A percentile compares a stretch with the other conserved stretches of the same genome.
Conservation (phyloP, 2,113 vertebrate genomes). For the Hyla sarda region DNA sequence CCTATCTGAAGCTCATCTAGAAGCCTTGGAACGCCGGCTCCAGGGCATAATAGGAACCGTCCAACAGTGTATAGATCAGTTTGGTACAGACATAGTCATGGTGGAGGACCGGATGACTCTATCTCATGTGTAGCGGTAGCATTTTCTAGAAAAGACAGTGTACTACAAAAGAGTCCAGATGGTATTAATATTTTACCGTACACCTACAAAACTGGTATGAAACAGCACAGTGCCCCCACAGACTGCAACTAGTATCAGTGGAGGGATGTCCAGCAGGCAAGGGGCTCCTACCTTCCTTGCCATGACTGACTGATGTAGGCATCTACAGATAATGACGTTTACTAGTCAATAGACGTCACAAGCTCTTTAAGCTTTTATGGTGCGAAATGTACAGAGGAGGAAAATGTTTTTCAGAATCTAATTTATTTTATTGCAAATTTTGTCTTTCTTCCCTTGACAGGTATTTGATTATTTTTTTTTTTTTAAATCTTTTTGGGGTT, state of each 20-base stretch:
- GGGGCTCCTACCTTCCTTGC: neutral
- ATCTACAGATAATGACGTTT: constrained; percentile 1
- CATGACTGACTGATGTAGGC: neutral
- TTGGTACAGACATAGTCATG: constrained; percentile 87
- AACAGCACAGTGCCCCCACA: constrained; percentile 34
- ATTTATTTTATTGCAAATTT: constrained; percentile 41
- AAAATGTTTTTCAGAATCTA: constrained; percentile 6
- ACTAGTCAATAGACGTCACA: neutral
- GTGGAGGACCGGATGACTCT: constrained; percentile 98
- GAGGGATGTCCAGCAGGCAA: neutral
- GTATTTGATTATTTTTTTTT: neutral
- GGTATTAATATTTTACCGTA: constrained; percentile 38
- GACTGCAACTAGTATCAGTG: constrained; percentile 21
- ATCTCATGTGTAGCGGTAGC: constrained; percentile 81
- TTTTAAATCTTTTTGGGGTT: neutral
- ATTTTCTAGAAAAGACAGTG: neutral
- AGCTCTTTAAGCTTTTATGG: neutral
- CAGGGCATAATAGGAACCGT: constrained; percentile 84
- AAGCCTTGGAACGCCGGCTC: constrained; percentile 89
- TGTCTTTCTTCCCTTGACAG: neutral
- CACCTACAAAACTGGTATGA: constrained; percentile 20
- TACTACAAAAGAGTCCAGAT: neutral
- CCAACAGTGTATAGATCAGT: constrained; percentile 93
- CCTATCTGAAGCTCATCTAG: constrained; percentile 84
- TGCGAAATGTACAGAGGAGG: neutral